Conservation (phyloP, 2,888 invertebrate genomes). For the Vannuccia rotundouncinata region DNA sequence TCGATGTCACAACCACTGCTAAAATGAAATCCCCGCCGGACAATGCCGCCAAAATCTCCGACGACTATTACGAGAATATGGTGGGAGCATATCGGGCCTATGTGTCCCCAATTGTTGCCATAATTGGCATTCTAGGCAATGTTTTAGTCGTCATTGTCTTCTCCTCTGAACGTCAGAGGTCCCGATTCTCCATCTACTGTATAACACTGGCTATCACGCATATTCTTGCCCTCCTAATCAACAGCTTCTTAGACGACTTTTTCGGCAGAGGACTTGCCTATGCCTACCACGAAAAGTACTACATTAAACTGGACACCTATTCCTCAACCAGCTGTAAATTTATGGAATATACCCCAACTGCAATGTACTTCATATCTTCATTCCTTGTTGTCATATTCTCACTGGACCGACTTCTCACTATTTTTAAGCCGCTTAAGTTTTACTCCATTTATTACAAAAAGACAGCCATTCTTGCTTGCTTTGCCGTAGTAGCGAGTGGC, state of each 20-base stretch:
- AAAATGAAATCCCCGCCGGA: too few species aligned
- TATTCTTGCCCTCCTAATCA: slow-evolving; percentile 34
- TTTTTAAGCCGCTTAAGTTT: slow-evolving; percentile 36
- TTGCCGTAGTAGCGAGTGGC: neutral
- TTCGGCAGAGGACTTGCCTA: slow-evolving; percentile 35
- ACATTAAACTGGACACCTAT: slow-evolving; percentile 37
- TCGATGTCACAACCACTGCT: too few species aligned
- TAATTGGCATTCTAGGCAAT: slow-evolving; percentile 35
- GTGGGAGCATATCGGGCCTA: slow-evolving; percentile 30
- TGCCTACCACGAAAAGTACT: neutral
- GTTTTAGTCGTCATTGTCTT: slow-evolving; percentile 34
- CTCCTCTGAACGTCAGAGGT: neutral
- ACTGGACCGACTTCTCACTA: slow-evolving; percentile 36
- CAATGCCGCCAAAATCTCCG: too few species aligned
- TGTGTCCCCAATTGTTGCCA: slow-evolving; percentile 33
- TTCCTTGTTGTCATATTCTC: slow-evolving; percentile 34
- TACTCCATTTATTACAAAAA: slow-evolving; percentile 36
- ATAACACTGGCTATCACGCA: slow-evolving; percentile 36
- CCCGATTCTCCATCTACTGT: slow-evolving; percentile 36
- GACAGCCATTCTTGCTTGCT: neutral
- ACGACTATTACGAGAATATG: neutral
- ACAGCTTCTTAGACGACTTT: slow-evolving; percentile 38
- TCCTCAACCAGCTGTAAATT: slow-evolving; percentile 37
- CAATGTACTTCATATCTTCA: slow-evolving; percentile 35
- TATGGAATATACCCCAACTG: slow-evolving; percentile 38